Evolutionary conservation across 2,888 invertebrate species (phyloP), one percentile per base, ranked within the genome.

Genomic region (Tiliacea aurago): DNA sequence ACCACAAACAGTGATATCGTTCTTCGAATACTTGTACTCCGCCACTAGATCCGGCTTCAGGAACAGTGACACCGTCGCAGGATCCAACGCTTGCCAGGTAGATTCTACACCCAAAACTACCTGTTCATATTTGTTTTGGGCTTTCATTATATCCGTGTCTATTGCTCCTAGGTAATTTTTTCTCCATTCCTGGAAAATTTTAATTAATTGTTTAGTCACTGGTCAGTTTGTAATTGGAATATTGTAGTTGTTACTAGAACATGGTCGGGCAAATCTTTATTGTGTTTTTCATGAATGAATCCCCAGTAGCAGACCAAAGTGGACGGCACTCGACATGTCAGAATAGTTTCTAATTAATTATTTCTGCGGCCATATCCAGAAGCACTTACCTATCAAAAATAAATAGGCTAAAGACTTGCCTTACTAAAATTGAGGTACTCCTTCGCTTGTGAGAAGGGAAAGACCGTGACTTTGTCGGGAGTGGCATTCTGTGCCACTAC

Each of bases 1-100:
- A 95, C 95, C 95, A 82, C 94, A 95, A 56, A 93, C 73, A 51
- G 83, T 86, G n/a, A 95, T 95, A 81, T 90, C 90, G 56, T 94
- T 92, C 72, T 91, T 93, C 0, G 94, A 91, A 84, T 93, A 95
- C 75, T 89, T 93, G 73, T 92, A 94, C 69, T 95, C 93, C 0
- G 83, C 76, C 0, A 95, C 93, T 4, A 95, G 73, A 4, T 93
- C 93, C 4, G 92, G 92, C 15, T 86, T 91, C 0, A 95, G n/a
- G 9, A 86, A 92, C 0, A 90, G 74, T 0, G 94, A 91, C 0
- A 95, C 81, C 0, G 88, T 90, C 0, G 95, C 94, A 0, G 95
- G 95, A 43, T 95, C 95, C 0, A 95, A 78, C 0, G 93, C 91
- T 2, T 88, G 83, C 95, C 95, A 95, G 0, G 69, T 74, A 0